These are phyloP conservation scores for Teinopalpus imperialis DNA, from an alignment of 2,888 invertebrate species.

Conservation along the genomic window DNA sequence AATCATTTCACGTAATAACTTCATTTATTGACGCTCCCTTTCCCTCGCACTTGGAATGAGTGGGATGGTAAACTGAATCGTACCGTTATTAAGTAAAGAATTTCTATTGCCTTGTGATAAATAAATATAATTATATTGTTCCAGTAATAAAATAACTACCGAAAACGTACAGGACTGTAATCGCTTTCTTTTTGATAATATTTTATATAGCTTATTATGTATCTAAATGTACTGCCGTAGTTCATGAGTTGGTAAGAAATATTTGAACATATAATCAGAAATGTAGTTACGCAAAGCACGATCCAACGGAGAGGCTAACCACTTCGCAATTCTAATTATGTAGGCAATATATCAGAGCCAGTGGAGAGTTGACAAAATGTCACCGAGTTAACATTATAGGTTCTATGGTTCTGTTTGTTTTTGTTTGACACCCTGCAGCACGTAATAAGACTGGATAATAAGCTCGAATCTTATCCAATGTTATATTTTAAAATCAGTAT, in stretches of 20 bases:
- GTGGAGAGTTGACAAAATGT: slow-evolving; percentile 5
- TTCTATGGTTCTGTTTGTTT: too few relatives aligned
- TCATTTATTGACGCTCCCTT: slow-evolving; percentile 6
- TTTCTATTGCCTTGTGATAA: background rate
- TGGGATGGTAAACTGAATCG: background rate
- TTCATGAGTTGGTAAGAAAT: too few relatives aligned
- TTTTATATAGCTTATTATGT: too few relatives aligned
- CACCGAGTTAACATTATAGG: background rate
- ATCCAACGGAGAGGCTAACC: background rate
- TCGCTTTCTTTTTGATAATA: too few relatives aligned
- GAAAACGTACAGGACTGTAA: too few relatives aligned
- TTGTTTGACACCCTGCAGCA: too few relatives aligned
- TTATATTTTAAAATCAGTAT: too few relatives aligned
- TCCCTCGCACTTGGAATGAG: background rate
- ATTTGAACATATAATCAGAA: background rate
- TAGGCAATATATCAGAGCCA: slow-evolving; percentile 4
- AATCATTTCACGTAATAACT: slow-evolving; percentile 10
- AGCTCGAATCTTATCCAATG: too few relatives aligned
- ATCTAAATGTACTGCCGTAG: too few relatives aligned
- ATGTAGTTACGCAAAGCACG: background rate
- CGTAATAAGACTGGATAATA: too few relatives aligned
- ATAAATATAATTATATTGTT: too few relatives aligned
- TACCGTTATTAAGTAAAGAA: background rate
- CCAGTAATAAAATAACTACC: too few relatives aligned
- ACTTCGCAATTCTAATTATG: slow-evolving; percentile 1